phyloP scores from a whole-genome alignment of 2,113 vertebrate species.

The Hylia prasina region DNA sequence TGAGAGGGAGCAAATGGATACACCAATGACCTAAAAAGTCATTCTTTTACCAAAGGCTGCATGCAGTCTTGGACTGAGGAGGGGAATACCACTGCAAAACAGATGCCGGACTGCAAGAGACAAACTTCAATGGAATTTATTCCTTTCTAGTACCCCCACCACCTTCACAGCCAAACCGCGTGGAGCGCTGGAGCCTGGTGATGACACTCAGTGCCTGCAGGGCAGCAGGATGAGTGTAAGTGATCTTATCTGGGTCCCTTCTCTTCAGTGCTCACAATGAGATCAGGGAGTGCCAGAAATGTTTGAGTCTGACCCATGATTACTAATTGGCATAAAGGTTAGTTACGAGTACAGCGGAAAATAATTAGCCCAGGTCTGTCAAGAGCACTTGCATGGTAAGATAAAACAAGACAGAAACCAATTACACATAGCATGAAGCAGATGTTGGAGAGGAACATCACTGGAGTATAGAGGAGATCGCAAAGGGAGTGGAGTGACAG shows the following conservation, averaged over 20 bases:
- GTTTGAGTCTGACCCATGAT: not conserved
- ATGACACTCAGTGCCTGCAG: not conserved
- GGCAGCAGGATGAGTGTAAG: not conserved
- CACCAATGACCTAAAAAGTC: not conserved
- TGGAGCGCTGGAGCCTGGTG: not conserved
- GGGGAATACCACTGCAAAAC: not conserved
- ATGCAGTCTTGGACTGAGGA: not conserved
- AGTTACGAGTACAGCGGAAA: not conserved
- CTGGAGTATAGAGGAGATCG: rapidly evolving
- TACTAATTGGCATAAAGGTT: not conserved
- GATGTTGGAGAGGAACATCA: not conserved
- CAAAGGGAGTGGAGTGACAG: not conserved
- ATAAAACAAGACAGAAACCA: not conserved
- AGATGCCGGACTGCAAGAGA: not conserved
- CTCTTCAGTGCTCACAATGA: not conserved
- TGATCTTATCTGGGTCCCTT: not conserved
- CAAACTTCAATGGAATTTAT: not conserved
- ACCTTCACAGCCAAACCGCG: not conserved
- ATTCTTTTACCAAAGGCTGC: not conserved
- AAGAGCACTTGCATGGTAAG: not conserved
- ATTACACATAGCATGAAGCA: not conserved
- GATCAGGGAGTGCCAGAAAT: not conserved
- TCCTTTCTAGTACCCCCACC: not conserved
- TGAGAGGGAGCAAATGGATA: not conserved
- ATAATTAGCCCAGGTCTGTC: not conserved